Percentiles rank a stretch among this genome's conserved stretches.
phyloP scores from a whole-genome alignment of 2,113 vertebrate genomes.

The Promerops cafer region DNA sequence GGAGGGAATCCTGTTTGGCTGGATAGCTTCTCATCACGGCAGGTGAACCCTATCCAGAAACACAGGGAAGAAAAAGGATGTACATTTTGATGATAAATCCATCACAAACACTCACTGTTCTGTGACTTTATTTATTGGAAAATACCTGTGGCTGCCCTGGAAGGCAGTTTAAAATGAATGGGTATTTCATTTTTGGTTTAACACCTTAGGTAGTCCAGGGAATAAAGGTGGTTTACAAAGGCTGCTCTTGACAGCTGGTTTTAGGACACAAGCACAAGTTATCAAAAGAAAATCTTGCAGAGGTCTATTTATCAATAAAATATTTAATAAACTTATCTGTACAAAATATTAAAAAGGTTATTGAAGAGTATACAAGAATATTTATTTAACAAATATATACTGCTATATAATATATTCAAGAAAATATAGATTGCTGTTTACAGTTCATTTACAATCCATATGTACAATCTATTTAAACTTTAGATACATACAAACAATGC shows the following conservation, averaged over 20 bases:
- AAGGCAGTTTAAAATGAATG: background rate
- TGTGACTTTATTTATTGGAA: background rate
- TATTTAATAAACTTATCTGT: slow-evolving; percentile 84
- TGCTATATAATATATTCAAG: slow-evolving; percentile 78
- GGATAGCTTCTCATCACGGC: background rate
- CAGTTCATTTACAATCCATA: slow-evolving; percentile 86
- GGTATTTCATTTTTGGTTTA: background rate
- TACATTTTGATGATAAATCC: background rate
- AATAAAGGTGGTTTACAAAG: background rate
- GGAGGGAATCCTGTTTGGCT: background rate
- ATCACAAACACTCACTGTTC: background rate
- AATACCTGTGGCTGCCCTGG: background rate
- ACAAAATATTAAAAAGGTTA: slow-evolving; percentile 77
- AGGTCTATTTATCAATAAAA: slow-evolving; percentile 71
- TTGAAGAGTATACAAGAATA: slow-evolving; percentile 71
- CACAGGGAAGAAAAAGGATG: background rate
- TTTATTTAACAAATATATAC: slow-evolving; percentile 83
- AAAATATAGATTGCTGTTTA: slow-evolving; percentile 84
- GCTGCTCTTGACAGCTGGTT: background rate
- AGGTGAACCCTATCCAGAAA: background rate
- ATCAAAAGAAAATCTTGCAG: background rate
- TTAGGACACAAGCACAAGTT: background rate
- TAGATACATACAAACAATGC: slow-evolving; percentile 75
- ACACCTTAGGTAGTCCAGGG: background rate
- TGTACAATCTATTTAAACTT: slow-evolving; percentile 84